phyloP scores from a whole-genome alignment of 2,888 invertebrate genomes.

The Cryptocephalus primarius region DNA sequence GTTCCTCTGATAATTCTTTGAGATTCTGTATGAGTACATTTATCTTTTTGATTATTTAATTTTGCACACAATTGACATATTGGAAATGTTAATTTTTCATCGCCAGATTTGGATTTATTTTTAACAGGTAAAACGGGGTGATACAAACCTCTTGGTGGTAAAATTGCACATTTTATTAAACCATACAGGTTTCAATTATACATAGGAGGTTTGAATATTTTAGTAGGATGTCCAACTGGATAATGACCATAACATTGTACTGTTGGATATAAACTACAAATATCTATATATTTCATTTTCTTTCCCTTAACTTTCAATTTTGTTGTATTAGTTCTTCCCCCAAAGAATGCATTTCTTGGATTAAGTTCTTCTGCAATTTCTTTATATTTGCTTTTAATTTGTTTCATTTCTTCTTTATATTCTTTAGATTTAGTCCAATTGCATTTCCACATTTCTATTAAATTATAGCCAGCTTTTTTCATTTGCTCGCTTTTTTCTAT shows the following conservation, averaged over 20 bases:
- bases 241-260: conserved; percentile 14
- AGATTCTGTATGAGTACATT: conserved; percentile 3
- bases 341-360: conserved; percentile 14
- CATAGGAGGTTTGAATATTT: conserved; percentile 10
- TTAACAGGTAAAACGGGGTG: conserved; percentile 12
- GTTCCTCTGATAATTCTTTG: conserved; percentile 7
- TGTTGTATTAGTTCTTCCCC: conserved; percentile 14
- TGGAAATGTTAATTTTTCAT: conserved; percentile 6
- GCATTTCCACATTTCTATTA: conserved; percentile 1
- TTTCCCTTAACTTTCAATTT: conserved; percentile 11
- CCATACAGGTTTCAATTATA: conserved; percentile 16
- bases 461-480: conserved; percentile 1
- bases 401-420: too few relatives aligned
- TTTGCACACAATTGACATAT: conserved; percentile 9
- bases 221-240: conserved; percentile 14
- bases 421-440: background rate
- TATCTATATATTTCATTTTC: conserved; percentile 16
- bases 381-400: too few relatives aligned
- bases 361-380: conserved; percentile 3
- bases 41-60: conserved; percentile 6
- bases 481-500: background rate
- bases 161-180: conserved; percentile 15
- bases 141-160: conserved; percentile 11
- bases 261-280: conserved; percentile 15
- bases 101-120: conserved; percentile 1